Base-by-base conservation (phyloP, 2,888 invertebrate genomes). In the Drosophila pullipes region DNA sequence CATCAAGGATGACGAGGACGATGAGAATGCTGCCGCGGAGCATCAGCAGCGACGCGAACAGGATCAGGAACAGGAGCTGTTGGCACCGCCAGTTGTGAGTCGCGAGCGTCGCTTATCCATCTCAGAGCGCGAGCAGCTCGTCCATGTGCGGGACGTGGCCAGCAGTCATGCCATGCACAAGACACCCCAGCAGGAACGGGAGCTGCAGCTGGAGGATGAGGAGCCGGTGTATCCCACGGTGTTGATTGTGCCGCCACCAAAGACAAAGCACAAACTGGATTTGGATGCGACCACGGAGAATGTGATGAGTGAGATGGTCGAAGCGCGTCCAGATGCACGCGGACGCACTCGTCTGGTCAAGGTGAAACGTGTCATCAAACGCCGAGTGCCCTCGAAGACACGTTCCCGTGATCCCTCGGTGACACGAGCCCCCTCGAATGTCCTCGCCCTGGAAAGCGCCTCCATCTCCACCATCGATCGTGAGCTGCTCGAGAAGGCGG, bases 321-420 rank as follows among this genome's bases (percentile, higher is more conserved):
- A 85, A n/a, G 91, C 92, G 10, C 87, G 91, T 30, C 92, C 92
- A 4, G 93, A 92, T 75, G 90, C 92, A 22, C 91, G 93, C 11
- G 93, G 93, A 22, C 87, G 93, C 22, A 92, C 93, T 1, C 92
- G 92, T 4, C 78, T 91, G 49, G 92, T 92, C 3, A 93, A 92
- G 63, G 91, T 93, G 0, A 93, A 92, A 68, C 89, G 92, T 13
- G 90, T 93, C 7, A 85, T 92, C 13, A 92, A 92, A 62, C 91
- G 91, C 11, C 89, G 93, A 4, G 85, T 92, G 30, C 91, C 92
- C 4, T 93, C 93, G 16, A 87, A 89, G 39, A 92, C 92, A n/a
- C 87, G 93, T 3, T 93, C 93, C 0, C 85, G 93, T 5, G 93
- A 93, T 39, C 74, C 87, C 4, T 93, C 93, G 0, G 70, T 89